A percentile compares a stretch with the other conserved stretches of the same genome.
Evolutionary conservation across 2,888 invertebrate species (phyloP).

Genomic region (Cremastobaeus sp.): DNA sequence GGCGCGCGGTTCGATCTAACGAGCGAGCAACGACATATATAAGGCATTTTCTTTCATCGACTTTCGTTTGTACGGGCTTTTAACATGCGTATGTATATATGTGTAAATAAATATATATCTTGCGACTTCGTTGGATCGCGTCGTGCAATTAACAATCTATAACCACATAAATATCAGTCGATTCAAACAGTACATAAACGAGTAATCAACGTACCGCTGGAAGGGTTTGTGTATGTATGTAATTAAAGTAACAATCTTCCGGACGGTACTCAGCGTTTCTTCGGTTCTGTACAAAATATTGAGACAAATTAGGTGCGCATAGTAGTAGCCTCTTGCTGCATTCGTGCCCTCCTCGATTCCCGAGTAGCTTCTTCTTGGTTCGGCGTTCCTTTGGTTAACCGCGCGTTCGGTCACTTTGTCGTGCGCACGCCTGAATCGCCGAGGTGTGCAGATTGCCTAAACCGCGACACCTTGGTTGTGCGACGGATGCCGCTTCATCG

Average conservation of each 20-base stretch:
- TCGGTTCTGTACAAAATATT: constrained; percentile 40
- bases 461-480: no score
- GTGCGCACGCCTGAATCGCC: constrained; percentile 8
- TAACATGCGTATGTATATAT: constrained; percentile 66
- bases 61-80: constrained; percentile 57
- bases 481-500: constrained; percentile 28
- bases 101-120: constrained; percentile 64
- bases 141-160: constrained; percentile 24
- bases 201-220: constrained; percentile 32
- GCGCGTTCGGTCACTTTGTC: constrained; percentile 33
- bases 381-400: constrained; percentile 23
- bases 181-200: constrained; percentile 21
- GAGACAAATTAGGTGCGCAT: constrained; percentile 8
- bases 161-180: constrained; percentile 13
- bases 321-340: constrained; percentile 13
- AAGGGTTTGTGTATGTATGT: constrained; percentile 51
- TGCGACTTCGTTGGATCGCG: constrained; percentile 63
- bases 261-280: constrained; percentile 33
- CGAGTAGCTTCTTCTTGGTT: constrained; percentile 21
- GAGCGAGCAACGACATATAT: constrained; percentile 65
- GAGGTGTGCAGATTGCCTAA: constrained; percentile 16
- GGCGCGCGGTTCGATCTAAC: constrained; percentile 45
- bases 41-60: constrained; percentile 43
- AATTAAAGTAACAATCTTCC: constrained; percentile 54
- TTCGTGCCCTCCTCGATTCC: constrained; percentile 7